Conservation (phyloP, 1,140 invertebrate species). For the Eufriesea mexicana region DNA sequence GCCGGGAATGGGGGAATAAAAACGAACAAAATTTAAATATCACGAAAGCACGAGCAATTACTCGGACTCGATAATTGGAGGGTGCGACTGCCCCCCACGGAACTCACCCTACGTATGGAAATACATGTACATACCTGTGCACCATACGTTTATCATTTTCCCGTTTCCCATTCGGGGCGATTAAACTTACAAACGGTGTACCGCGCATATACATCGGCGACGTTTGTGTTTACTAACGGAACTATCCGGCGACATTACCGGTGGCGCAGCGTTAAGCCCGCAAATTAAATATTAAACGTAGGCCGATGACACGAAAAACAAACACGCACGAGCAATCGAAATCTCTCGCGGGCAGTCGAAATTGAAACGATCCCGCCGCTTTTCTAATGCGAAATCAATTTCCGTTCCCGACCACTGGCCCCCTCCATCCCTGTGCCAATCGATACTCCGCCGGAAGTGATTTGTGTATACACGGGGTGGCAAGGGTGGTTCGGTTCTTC, state of each 20-base stretch:
- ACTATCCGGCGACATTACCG: conserved; percentile 4
- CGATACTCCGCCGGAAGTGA: conserved; percentile 25
- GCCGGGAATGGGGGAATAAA: too few relatives aligned
- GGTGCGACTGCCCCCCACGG: too few relatives aligned
- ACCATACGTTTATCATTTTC: background rate
- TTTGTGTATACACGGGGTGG: background rate
- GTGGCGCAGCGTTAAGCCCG: background rate
- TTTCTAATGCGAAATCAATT: conserved; percentile 42
- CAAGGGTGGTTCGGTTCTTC: background rate
- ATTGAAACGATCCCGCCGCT: conserved; percentile 15
- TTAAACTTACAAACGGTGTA: background rate
- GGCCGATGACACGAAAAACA: conserved; percentile 20
- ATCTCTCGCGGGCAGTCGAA: background rate
- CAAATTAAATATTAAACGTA: conserved; percentile 43
- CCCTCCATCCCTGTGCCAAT: background rate
- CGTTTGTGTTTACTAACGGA: conserved; percentile 16
- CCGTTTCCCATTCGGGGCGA: background rate
- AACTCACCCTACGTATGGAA: background rate
- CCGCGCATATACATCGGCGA: background rate
- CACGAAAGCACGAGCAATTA: too few relatives aligned
- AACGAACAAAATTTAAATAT: too few relatives aligned
- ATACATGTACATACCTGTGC: background rate
- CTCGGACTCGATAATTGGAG: background rate
- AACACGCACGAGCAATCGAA: background rate
- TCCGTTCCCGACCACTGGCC: background rate